phyloP scores from a whole-genome alignment of 2,113 vertebrate species.

The Microtus montanus region DNA sequence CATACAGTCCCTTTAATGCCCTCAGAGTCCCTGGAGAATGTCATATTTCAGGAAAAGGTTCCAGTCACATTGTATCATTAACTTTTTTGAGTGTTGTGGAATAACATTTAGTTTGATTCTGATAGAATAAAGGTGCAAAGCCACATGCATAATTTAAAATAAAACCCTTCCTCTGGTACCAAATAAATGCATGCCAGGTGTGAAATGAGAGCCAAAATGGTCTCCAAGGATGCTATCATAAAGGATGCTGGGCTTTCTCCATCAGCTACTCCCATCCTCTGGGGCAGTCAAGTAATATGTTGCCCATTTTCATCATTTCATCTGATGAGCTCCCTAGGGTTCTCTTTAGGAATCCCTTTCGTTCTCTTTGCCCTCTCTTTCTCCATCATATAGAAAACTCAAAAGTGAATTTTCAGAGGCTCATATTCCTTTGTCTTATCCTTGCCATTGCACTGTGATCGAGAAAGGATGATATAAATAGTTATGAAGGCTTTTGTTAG shows the following conservation, averaged over 20 bases:
- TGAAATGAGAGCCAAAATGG: constrained; percentile 53
- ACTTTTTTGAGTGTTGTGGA: constrained; percentile 78
- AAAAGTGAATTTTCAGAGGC: constrained; percentile 21
- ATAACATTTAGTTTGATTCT: constrained; percentile 80
- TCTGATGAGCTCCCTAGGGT: neutral
- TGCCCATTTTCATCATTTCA: neutral
- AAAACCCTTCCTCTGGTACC: constrained; percentile 66
- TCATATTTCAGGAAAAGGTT: constrained; percentile 74
- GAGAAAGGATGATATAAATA: constrained; percentile 22
- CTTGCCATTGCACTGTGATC: neutral
- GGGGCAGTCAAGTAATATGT: neutral
- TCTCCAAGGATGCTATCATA: constrained; percentile 36
- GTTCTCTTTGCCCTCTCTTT: neutral
- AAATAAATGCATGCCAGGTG: constrained; percentile 75
- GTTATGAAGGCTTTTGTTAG: neutral
- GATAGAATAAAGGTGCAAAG: constrained; percentile 77
- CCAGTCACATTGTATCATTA: constrained; percentile 75
- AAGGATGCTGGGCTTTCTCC: neutral
- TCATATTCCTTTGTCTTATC: neutral
- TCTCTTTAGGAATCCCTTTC: neutral
- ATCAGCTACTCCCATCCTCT: neutral
- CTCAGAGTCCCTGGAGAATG: constrained; percentile 72
- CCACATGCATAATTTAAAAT: constrained; percentile 74
- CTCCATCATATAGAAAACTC: neutral
- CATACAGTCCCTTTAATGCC: constrained; percentile 66